Evolutionary conservation across 2,797 vertebrate species (phyloP), one percentile per base, ranked within the genome.

Genomic region (Enteromius afrohamiltoni): DNA sequence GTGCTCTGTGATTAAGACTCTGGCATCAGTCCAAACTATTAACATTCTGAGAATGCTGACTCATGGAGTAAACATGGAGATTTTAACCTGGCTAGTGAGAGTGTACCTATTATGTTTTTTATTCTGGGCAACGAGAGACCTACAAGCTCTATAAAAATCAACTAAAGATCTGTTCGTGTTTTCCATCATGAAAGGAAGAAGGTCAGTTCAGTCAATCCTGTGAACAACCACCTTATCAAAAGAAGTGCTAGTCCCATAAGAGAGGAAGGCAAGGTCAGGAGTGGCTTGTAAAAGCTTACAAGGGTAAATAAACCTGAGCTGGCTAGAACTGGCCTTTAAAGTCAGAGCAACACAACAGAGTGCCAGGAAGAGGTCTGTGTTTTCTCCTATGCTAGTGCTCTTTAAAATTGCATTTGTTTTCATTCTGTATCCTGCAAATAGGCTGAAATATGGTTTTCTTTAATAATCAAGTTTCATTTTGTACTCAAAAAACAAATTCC

Each of bases 221-320:
- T 71, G 82, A 78, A 69, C 31, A 83, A 29, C 53, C 29, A 34
- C 42, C 53, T 73, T 62, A 40, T 71, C n/a, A 34, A 69, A 74
- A 31, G 14, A 65, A 85, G 74, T 87, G 74, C 85, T 88, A 82
- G 85, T 76, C 21, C 75, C 70, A 85, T 82, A 84, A 29, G 49
- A 11, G 84, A 78, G 80, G 77, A 82, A 88, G 82, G 80, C 85
- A 86, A 91, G 90, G 89, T 90, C 88, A 86, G 76, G 23, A 29
- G 85, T 82, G 78, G 80, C 82, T 79, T 87, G 71, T 81, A 67
- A 83, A 82, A 85, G 85, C 83, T 87, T 86, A 84, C 65, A 86
- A 75, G 82, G 58, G 65, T 86, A 88, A 90, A 91, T 88, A 84
- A 81, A 89, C 84, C 42, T 62, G 13, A 62, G 23, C 13, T 47